Conservation (phyloP, 1,140 invertebrate genomes). For the Orchesella cincta region DNA sequence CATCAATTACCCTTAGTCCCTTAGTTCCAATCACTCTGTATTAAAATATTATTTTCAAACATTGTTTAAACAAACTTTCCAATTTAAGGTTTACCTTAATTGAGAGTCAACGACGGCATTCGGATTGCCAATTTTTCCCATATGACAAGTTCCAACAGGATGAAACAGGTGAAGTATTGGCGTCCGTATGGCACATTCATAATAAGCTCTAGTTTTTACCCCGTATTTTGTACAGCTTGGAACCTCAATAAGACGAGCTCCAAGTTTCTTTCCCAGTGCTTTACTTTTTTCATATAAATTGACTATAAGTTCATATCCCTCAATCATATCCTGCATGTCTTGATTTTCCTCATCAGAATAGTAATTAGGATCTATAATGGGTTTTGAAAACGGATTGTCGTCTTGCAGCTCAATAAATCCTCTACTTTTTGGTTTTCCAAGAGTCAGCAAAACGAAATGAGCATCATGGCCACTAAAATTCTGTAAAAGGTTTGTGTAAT, state of each 20-base stretch:
- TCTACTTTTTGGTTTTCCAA: neutral
- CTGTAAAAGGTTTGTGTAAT: neutral
- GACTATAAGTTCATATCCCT: neutral
- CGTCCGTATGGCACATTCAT: neutral
- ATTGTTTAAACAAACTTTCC: too few relatives aligned
- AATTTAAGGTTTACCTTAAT: too few relatives aligned
- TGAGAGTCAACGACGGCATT: slow-evolving; percentile 19
- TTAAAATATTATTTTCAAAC: too few relatives aligned
- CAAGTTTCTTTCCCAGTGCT: neutral
- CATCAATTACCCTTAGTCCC: slow-evolving; percentile 25
- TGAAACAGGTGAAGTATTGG: neutral
- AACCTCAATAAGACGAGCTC: neutral
- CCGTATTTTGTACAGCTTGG: neutral
- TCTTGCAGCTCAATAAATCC: neutral
- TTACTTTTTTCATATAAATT: neutral
- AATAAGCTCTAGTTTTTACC: neutral
- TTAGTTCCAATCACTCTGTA: slow-evolving; percentile 16
- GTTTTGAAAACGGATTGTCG: neutral
- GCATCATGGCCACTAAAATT: neutral
- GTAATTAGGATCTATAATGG: neutral
- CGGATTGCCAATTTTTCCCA: slow-evolving; percentile 19
- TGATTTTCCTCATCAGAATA: neutral
- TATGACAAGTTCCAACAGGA: too few relatives aligned
- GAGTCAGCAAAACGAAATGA: neutral
- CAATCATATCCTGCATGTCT: neutral